A percentile compares a stretch with the other conserved stretches of the same genome.
These are phyloP conservation scores for Drosophila algonquin DNA, from an alignment of 2,888 invertebrate species.

Conservation along the genomic window DNA sequence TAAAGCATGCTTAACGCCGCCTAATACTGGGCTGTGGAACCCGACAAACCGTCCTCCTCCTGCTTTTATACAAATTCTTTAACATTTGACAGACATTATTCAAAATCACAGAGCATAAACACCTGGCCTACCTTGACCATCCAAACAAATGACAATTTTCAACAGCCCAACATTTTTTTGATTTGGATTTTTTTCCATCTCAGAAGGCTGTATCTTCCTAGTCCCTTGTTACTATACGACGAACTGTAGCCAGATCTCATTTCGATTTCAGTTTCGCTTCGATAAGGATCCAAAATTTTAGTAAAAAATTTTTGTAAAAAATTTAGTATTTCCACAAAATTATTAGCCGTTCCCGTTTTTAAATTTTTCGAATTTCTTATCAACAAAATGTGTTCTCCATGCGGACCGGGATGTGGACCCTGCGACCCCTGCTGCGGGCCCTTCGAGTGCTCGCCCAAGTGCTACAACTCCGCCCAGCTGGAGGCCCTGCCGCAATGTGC, in stretches of 20 bases:
- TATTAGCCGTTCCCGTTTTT: not conserved
- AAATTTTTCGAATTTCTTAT: constrained; percentile 10
- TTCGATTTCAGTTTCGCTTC: constrained; percentile 43
- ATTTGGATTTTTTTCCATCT: not conserved
- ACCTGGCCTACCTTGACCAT: too few species aligned
- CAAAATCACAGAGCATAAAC: too few species aligned
- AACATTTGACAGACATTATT: too few species aligned
- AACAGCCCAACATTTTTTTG: too few species aligned
- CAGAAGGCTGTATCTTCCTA: not conserved
- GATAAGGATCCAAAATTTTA: constrained; percentile 58
- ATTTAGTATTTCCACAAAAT: constrained; percentile 6
- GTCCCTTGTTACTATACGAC: not conserved
- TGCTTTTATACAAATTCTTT: too few species aligned
- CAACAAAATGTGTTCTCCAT: constrained; percentile 67
- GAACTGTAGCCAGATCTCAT: constrained; percentile 6
- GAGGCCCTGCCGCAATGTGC: constrained; percentile 81
- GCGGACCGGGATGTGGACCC: constrained; percentile 67
- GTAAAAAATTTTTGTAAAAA: constrained; percentile 49
- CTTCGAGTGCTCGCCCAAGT: constrained; percentile 81
- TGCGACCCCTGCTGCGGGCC: constrained; percentile 81
- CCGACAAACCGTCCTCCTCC: too few species aligned
- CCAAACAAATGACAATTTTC: too few species aligned
- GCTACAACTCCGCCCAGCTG: constrained; percentile 79
- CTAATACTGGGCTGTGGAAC: too few species aligned
- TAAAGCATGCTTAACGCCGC: too few species aligned